Base-by-base conservation (phyloP, 92 coral and sea anemone genomes). In the Umimayanthus kanabou region DNA sequence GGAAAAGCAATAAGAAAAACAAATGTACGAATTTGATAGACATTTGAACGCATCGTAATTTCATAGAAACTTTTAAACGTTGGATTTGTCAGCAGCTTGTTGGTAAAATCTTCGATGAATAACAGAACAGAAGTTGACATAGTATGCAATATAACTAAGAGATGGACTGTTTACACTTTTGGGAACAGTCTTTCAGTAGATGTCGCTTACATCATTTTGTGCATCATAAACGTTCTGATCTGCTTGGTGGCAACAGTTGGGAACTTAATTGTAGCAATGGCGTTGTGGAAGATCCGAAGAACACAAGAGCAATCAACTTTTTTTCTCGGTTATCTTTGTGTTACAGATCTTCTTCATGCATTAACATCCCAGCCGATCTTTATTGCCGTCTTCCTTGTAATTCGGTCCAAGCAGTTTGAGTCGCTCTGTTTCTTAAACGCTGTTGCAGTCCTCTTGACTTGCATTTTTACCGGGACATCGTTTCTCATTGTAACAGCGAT, bases 401-500 rank as follows among this genome's bases (percentile, higher is more conserved):
- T 18, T 13, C 39, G 23, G 18, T 77, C 26, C 30, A 20, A 77
- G 37, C n/a, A 16, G n/a, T 16, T 45, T 45, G 61, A 77, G 23
- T 43, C 4, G 14, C 29, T 18, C 8, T 77, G 81, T 16, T 43
- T n/a, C 2, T 9, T 77, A 6, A 45, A 77, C 39, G 5, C 15
- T 9, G 29, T 58, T 20, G 26, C 81, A n/a, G 20, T n/a, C 6
- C 5, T 45, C 15, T 16, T 28, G 26, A 2, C 81, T 6, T 55
- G 49, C 11, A 3, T 77, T 1, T 77, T 77, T 42, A 45, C 28
- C 23, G 64, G 81, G 14, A 77, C 61, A 29, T 77, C 81, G 53
- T 26, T 79, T 30, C 4, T 55, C n/a, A 79, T 79, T 23, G 67
- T 79, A 26, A 79, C 84, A 79, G 70, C 84, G 30, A 79, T 79